Base-by-base conservation (phyloP, 2,113 vertebrate genomes). In the Ammodytes marinus region DNA sequence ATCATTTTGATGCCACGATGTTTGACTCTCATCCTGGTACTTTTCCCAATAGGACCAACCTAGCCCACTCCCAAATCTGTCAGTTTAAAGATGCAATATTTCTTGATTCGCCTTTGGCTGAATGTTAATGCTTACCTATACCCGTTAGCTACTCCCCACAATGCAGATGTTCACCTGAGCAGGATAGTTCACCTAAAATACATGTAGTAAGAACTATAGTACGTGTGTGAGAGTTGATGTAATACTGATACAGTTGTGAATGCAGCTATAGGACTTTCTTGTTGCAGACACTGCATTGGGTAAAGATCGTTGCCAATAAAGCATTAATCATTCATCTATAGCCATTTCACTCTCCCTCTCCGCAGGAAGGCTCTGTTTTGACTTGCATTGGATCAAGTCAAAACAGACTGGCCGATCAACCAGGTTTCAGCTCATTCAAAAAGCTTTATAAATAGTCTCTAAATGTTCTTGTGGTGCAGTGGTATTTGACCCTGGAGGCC, bases 1-100 rank as follows among this genome's bases (percentile, higher is more conserved):
- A 53, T 65, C 45, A 42, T 19, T 27, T 76, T 45, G 9, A 45
- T 79, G 78, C 50, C 77, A 85, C 57, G 52, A 47, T 74, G 70
- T 35, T 69, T 71, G 46, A 63, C 63, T 57, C 66, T 47, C 50
- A 53, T 45, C 73, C 52, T 69, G 46, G 55, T 65, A 1, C 15
- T 64, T 27, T 11, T 0, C 14, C 40, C 17, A 7, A 1, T 6
- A 2, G 53, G 45, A 61, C 53, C 46, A 71, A 37, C 58, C 8
- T 27, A 27, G 27, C 45, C 27, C 57, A 53, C 12, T 64, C 58
- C 65, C 2, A 54, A 45, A 58, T 37, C 45, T 19, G 64, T 59
- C 69, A 47, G 3, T 55, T 65, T 27, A 50, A 52, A 50, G 11
- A 27, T 47, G 11, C 4, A 27, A 27, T 27, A 3, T 6, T 17